Percentiles rank a stretch among this genome's conserved stretches.
These are phyloP conservation scores for Oikopleura albicans DNA, from an alignment of 23 tunicate species.

Conservation along the genomic window DNA sequence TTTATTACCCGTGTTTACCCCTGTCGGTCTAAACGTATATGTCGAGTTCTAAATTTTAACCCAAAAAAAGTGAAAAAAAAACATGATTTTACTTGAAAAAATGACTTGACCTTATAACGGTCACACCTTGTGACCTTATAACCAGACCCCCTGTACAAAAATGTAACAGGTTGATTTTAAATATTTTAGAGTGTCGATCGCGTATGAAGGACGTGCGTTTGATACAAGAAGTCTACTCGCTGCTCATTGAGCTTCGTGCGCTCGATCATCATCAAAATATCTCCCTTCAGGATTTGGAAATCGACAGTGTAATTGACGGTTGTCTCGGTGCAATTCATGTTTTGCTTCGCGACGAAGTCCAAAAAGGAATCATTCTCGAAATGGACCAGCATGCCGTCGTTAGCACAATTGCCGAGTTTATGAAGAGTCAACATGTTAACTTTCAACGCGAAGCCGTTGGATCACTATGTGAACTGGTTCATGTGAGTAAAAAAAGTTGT, in stretches of 20 bases:
- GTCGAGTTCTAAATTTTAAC: too few relatives aligned
- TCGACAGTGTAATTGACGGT: neutral
- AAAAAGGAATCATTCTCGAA: neutral
- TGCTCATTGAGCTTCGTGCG: neutral
- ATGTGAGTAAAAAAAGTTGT: too few relatives aligned
- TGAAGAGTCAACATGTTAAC: neutral
- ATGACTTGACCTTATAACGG: too few relatives aligned
- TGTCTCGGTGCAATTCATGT: conserved; percentile 2
- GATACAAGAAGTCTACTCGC: neutral
- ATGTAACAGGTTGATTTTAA: too few relatives aligned
- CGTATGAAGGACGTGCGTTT: neutral
- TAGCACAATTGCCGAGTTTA: neutral
- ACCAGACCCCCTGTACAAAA: too few relatives aligned
- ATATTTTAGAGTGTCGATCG: neutral
- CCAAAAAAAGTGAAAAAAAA: too few relatives aligned
- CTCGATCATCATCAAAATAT: neutral
- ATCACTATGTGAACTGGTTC: neutral
- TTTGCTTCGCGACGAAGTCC: neutral
- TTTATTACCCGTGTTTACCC: too few relatives aligned
- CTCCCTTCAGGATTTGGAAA: neutral
- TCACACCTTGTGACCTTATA: too few relatives aligned
- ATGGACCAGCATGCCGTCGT: neutral
- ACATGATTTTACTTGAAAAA: too few relatives aligned
- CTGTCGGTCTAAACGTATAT: too few relatives aligned
- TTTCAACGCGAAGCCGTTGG: neutral